Evolutionary conservation across 2,888 invertebrate species (phyloP), one percentile per base, ranked within the genome.

Genomic region (Pelosia muscerda): DNA sequence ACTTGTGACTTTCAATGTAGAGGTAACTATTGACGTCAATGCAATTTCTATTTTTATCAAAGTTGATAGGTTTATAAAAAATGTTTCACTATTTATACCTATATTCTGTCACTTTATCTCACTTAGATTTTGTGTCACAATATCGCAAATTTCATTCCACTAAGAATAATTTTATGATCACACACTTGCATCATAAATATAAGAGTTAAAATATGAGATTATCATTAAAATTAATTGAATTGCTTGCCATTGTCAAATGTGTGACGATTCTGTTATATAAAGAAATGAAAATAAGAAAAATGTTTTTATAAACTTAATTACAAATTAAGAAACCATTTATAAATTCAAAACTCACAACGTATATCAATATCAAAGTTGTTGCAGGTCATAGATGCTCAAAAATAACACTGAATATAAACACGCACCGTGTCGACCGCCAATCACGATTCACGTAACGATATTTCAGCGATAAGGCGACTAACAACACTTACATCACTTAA

Each of bases 401-500:
- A 31, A 31, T n/a, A 53, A 63, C 34, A 34, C 62, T 15, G 13
- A 53, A 0, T 62, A 15, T 42, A 11, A 49, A 22, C 28, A 23
- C 31, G 53, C 54, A 23, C 19, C 31, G 23, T 22, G 8, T 19
- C 53, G 34, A 55, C 11, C 10, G 26, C n/a, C 10, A 22, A 49
- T 10, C 57, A 66, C 63, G 49, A 69, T 65, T 60, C 55, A 60
- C 53, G 38, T 66, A 69, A 65, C 55, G 59, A 67, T 64, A 49
- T 65, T 68, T 67, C 34, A 56, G 63, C 78, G 71, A 78, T 80
- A 79, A 73, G 72, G 59, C 54, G 26, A 38, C 55, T 69, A 69
- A 69, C 67, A 66, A 38, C 54, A 28, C 26, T 42, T 9, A 34
- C 60, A 23, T 26, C 26, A 38, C 13, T 38, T 58, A 69, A 69